Evolutionary conservation across 1,140 invertebrate species (phyloP), one percentile per base, ranked within the genome.

Genomic region (Eulimnadia texana): DNA sequence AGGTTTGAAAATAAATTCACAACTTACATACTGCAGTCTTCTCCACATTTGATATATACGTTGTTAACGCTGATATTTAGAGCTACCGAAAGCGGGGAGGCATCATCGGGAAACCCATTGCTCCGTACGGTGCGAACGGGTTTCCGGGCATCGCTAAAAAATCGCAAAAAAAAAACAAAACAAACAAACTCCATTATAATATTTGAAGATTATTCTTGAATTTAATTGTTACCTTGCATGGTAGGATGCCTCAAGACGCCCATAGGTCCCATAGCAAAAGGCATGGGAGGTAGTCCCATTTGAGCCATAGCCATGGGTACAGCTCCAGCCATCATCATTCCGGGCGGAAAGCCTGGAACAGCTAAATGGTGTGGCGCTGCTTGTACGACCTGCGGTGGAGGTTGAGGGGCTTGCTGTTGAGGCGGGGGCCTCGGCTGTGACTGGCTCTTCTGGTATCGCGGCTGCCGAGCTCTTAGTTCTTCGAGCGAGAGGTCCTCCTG

Each of bases 401-500:
- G 22, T 27, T 6, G 55, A 11, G 3, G 55, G 11, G 33, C 16
- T 42, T 2, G 11, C 24, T 16, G 55, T 10, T 54, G 52, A 54
- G 55, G 55, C 55, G 33, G 27, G n/a, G 16, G 27, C 11, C 24
- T 33, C 1, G 55, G 55, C 33, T 22, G 20, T 23, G 51, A 13
- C 33, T 42, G 33, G 20, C 16, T 61, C 54, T 23, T 29, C 55
- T 81, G 77, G 72, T 93, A 93, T 71, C 87, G 88, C 2, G 82
- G 77, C 68, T 82, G 74, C 63, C 83, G 79, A 11, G 90, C 84
- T 58, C 86, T 77, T 64, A 89, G 82, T 75, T 95, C 90, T 72
- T 94, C 92, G 72, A 86, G 67, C 51, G 91, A 95, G 50, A 94
- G 84, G 76, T 96, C 93, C 73, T 96, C 91, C 24, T 87, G 82